Evolutionary conservation across 2,113 vertebrate species (phyloP), one percentile per base, ranked within the genome.

Genomic region (Anas platyrhynchos): DNA sequence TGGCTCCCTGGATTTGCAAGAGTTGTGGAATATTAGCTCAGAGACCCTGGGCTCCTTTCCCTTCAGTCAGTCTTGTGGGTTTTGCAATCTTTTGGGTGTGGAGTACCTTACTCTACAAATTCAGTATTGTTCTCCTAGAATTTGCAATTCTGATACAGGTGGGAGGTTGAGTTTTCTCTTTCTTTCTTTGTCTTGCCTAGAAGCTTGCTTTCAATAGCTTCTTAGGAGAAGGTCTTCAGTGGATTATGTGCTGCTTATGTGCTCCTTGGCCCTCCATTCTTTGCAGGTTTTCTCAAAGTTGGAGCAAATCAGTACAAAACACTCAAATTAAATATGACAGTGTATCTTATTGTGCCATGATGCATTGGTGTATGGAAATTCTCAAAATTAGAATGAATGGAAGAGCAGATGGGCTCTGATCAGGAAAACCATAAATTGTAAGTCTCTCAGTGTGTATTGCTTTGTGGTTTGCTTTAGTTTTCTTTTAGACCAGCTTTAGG

Each of bases 381-480:
- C 67, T 89, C 72, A 83, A 74, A 88, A 72, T 78, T 13, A 36
- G 44, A 69, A 72, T 50, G 58, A 76, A 38, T 82, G 52, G 61
- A 86, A 92, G 32, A 89, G 29, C 62, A 72, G 61, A 94, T 85
- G 67, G 63, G 18, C 36, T 89, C 75, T 71, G 72, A 63, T 79
- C 43, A 77, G 55, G 46, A 85, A 89, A 93, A 69, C 77, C 36
- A 17, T 72, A 59, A 83, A 89, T 80, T 73, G 16, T 68, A 55
- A 78, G 52, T 78, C 43, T 94, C 59, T 54, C 52, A 23, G 26
- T 83, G 65, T 73, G 31, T 63, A 11, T 79, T 77, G 54, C 73
- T 43, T 94, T 79, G 48, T 78, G 85, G n/a, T 74, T 95, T 95
- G 62, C 65, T 91, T 92, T 56, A 66, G 38, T 63, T 83, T 95